Conservation (phyloP, 2,113 vertebrate genomes). For the Catharus fuscescens region DNA sequence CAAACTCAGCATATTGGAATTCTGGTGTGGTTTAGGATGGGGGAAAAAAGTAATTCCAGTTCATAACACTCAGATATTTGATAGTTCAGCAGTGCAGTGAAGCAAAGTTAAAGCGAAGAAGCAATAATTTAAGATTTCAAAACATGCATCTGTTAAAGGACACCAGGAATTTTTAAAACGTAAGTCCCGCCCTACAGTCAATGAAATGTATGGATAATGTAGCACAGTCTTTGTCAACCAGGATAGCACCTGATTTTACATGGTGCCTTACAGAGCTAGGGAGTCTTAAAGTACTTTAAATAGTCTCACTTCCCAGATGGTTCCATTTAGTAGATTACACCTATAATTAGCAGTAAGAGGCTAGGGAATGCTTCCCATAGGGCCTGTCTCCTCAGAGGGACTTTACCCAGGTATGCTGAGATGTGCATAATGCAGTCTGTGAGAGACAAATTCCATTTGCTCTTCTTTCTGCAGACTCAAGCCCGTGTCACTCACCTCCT, state of each 20-base stretch:
- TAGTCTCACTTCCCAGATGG: conserved; percentile 12
- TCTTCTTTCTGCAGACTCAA: background rate
- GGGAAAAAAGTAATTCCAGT: background rate
- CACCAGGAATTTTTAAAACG: background rate
- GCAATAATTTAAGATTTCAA: background rate
- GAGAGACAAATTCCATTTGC: background rate
- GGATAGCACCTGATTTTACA: background rate
- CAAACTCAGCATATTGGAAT: background rate
- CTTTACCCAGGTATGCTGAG: background rate
- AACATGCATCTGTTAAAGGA: background rate
- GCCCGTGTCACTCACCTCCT: background rate
- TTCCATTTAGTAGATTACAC: conserved; percentile 1
- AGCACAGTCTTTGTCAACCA: background rate
- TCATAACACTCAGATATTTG: background rate
- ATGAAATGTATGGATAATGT: background rate
- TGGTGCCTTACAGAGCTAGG: background rate
- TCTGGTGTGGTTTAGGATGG: background rate
- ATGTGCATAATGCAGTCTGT: background rate
- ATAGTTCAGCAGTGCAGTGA: background rate
- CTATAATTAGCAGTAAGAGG: conserved; percentile 10
- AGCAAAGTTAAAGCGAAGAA: background rate
- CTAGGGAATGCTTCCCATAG: background rate
- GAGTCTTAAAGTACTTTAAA: background rate
- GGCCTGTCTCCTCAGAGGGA: background rate
- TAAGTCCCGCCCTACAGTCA: background rate